Percentiles rank a stretch among this genome's conserved stretches.
phyloP scores from a whole-genome alignment of 2,113 vertebrate species.

The Chaenogobius annularis region DNA sequence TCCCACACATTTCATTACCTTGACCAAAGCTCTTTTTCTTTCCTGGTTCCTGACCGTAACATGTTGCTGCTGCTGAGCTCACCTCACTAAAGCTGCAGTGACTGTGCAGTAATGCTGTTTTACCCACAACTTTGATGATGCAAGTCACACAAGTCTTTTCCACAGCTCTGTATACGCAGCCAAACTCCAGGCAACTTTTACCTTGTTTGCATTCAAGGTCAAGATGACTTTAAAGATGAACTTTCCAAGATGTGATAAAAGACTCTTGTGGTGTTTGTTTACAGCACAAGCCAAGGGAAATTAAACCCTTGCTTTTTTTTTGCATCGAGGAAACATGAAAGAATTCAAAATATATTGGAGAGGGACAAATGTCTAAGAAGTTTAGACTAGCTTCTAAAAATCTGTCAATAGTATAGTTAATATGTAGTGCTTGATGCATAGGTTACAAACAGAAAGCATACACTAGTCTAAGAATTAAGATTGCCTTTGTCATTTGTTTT shows the following conservation, averaged over 20 bases:
- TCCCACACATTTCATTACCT: too few relatives aligned
- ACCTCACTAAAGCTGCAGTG: background rate
- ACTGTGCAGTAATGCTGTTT: constrained; percentile 4
- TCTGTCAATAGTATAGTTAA: background rate
- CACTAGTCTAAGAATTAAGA: too few relatives aligned
- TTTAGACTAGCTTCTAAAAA: background rate
- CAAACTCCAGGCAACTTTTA: background rate
- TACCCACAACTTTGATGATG: constrained; percentile 6
- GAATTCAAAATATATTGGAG: background rate
- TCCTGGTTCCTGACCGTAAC: background rate
- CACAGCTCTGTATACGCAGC: background rate
- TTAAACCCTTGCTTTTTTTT: background rate
- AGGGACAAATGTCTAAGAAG: background rate
- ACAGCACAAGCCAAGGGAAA: background rate
- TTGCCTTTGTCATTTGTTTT: too few relatives aligned
- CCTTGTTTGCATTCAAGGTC: constrained; percentile 1
- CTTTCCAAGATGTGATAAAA: constrained; percentile 2
- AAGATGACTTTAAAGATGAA: background rate
- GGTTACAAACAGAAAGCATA: too few relatives aligned
- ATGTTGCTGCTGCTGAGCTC: constrained; percentile 6
- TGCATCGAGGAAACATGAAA: background rate
- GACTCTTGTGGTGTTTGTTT: constrained; percentile 5
- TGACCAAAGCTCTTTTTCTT: background rate
- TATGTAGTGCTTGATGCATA: background rate
- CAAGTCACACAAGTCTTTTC: constrained; percentile 3